Conservation (phyloP, 2,888 invertebrate genomes). For the Drepanosiphum platanoidis region DNA sequence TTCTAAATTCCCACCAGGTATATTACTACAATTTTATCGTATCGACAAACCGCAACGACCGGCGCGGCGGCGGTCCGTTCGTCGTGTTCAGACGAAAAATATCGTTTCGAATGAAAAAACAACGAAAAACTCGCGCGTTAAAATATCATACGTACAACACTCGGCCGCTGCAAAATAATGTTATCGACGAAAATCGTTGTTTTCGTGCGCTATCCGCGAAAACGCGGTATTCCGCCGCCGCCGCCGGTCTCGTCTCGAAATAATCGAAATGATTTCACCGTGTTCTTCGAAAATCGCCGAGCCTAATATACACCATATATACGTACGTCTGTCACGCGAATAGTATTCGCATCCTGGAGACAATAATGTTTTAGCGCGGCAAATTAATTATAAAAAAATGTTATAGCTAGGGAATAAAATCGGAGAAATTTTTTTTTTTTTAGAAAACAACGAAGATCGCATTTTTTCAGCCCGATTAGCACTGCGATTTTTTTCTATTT, state of each 20-base stretch:
- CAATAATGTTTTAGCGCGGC: neutral
- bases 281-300: neutral
- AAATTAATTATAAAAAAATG: constrained; percentile 18
- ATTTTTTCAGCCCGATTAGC: constrained; percentile 19
- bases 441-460: constrained; percentile 54
- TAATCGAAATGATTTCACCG: neutral
- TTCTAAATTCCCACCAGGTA: neutral
- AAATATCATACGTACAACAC: neutral
- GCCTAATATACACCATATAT: too few species aligned
- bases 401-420: constrained; percentile 20
- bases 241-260: too few species aligned
- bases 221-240: too few species aligned
- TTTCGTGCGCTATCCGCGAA: too few species aligned
- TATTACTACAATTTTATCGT: neutral
- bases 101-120: neutral
- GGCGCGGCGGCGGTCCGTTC: too few species aligned
- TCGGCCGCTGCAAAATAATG: too few species aligned
- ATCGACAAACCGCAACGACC: too few species aligned
- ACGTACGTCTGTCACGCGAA: too few species aligned
- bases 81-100: neutral
- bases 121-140: neutral
- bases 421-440: constrained; percentile 56
- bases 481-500: constrained; percentile 27
- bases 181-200: too few species aligned
- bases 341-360: constrained; percentile 1